A percentile compares a stretch with the other conserved stretches of the same genome.
phyloP scores from a whole-genome alignment of 2,888 invertebrate genomes.

The Drosophila quinaria region DNA sequence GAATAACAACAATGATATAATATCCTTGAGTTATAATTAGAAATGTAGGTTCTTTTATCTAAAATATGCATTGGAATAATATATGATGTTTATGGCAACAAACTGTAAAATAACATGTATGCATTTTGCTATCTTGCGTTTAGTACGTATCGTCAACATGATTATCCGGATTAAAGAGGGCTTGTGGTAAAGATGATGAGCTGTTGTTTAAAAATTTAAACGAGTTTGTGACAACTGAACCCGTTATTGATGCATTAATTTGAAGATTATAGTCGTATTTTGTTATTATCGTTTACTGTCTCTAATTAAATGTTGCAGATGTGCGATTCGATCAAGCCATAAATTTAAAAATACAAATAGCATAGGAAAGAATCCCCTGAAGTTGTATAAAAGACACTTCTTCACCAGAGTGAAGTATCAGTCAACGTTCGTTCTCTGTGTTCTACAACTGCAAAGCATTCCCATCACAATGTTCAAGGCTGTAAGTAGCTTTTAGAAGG shows the following conservation, averaged over 20 bases:
- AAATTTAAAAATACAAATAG: conserved; percentile 20
- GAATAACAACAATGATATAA: conserved; percentile 1
- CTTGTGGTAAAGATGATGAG: conserved; percentile 29
- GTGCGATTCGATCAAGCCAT: conserved; percentile 19
- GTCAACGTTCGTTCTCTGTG: conserved; percentile 38
- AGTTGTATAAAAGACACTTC: conserved; percentile 47
- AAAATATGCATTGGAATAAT: not conserved
- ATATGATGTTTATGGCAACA: not conserved
- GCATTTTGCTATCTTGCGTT: not conserved
- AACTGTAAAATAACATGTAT: conserved; percentile 1
- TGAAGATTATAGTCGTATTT: conserved; percentile 20
- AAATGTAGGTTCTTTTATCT: not conserved
- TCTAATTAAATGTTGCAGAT: conserved; percentile 24
- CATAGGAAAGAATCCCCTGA: not conserved
- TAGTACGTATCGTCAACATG: conserved; percentile 23
- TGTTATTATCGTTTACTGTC: conserved; percentile 33
- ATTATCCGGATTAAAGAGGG: conserved; percentile 22
- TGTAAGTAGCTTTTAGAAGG: conserved; percentile 44
- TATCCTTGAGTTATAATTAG: not conserved
- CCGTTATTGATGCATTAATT: conserved; percentile 36
- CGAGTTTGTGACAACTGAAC: conserved; percentile 37
- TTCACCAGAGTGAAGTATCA: conserved; percentile 36
- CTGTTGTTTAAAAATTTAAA: conserved; percentile 24
- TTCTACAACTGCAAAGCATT: conserved; percentile 35
- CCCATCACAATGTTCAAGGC: conserved; percentile 66